Base-by-base conservation (phyloP, 1,140 invertebrate species). In the Trichoplusia ni region DNA sequence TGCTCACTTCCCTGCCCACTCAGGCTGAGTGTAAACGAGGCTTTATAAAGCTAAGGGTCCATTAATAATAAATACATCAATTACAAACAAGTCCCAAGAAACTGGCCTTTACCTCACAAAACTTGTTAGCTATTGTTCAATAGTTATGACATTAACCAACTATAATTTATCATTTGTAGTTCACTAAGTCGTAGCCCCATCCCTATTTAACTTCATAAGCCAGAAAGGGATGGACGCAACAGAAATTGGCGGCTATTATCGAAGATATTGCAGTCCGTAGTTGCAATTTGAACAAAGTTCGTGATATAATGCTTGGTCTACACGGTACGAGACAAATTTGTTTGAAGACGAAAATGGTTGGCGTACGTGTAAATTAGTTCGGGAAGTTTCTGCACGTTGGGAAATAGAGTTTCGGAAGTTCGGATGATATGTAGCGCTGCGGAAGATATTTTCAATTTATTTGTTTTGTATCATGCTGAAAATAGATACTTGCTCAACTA, bases 251-350 rank as follows among this genome's bases (percentile, higher is more conserved):
- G 2, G 23, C 18, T 56, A 38, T 38, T 25, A 38, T 23, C 51
- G 4, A 54, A 38, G 51, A 56, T 40, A 56, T 56, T 56, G 35
- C 51, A 56, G 37, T n/a, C 13, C 51, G 27, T 18, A 40, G 35
- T 56, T 40, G 35, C 35, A 56, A 56, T 40, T 40, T 56, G 31
- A 33, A 35, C 51, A 56, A 56, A 56, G 11, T 56, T 54, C 18
- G 23, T 38, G 13, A 37, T 8, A 11, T 53, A 40, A 56, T 2
- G 51, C 16, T 25, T 14, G n/a, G 33, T 40, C 5, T 23, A 56
- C 35, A 38, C 5, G 38, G 21, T 13, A 13, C 14, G 5, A 37
- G 51, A n/a, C 16, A 13, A 51, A 18, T 35, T 51, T 42, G 23
- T 14, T 25, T 29, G 16, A 47, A 27, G 13, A 4, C 25, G 2